phyloP scores from a whole-genome alignment of 2,113 vertebrate genomes.

The Rhinolophus ferrumequinum region DNA sequence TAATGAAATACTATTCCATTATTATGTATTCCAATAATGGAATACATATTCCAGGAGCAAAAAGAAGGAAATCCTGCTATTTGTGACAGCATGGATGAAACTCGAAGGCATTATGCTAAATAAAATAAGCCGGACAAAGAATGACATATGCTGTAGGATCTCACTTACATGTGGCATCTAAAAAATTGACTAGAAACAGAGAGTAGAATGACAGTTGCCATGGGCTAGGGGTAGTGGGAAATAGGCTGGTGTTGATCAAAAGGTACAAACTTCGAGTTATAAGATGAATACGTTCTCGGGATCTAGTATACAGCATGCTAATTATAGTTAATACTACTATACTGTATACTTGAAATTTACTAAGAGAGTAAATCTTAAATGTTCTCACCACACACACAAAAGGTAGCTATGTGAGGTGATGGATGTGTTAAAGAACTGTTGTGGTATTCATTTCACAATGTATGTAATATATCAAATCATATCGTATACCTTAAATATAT shows the following conservation, averaged over 20 bases:
- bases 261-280: neutral
- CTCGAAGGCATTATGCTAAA: neutral
- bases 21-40: too few relatives aligned
- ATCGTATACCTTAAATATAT: neutral
- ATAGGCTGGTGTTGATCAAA: neutral
- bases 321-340: neutral
- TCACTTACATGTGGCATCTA: neutral
- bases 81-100: neutral
- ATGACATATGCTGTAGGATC: neutral
- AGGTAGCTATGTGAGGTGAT: neutral
- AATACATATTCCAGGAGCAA: too few relatives aligned
- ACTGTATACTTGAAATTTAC: neutral
- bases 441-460: neutral
- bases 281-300: neutral
- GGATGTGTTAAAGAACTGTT: neutral
- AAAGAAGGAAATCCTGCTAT: neutral
- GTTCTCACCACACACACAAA: neutral
- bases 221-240: neutral
- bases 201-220: neutral
- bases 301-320: neutral
- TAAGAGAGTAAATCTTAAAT: neutral
- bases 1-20: neutral
- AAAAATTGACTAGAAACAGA: neutral
- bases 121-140: neutral
- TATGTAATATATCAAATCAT: neutral